phyloP scores from a whole-genome alignment of 2,888 invertebrate genomes.

The Harpalus rufipes region DNA sequence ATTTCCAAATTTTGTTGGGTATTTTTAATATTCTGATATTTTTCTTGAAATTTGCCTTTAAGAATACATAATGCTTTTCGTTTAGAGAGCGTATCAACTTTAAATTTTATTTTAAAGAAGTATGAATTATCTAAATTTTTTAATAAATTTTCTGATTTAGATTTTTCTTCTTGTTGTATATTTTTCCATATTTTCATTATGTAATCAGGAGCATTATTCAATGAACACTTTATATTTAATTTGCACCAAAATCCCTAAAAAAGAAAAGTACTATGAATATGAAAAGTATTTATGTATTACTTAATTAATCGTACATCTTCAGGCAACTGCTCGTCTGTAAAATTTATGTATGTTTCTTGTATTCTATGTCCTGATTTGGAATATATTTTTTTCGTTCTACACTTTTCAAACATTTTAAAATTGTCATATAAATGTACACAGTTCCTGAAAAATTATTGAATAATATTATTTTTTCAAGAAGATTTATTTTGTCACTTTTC shows the following conservation, averaged over 20 bases:
- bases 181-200: constrained; percentile 47
- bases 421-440: constrained; percentile 25
- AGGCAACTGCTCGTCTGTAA: neutral
- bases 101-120: constrained; percentile 33
- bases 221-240: constrained; percentile 58
- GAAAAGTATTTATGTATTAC: neutral
- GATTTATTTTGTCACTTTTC: constrained; percentile 14
- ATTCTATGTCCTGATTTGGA: constrained; percentile 44
- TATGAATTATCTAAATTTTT: constrained; percentile 34
- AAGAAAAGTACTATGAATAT: constrained; percentile 7
- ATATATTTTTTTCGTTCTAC: constrained; percentile 22
- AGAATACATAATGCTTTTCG: constrained; percentile 26
- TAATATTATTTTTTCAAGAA: neutral
- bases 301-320: constrained; percentile 39
- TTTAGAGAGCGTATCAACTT: neutral
- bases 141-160: neutral
- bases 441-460: constrained; percentile 6
- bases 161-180: neutral
- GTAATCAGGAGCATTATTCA: constrained; percentile 39
- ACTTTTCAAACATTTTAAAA: constrained; percentile 32
- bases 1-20: neutral
- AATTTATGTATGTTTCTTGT: constrained; percentile 58
- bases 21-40: constrained; percentile 1
- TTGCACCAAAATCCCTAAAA: constrained; percentile 44
- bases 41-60: constrained; percentile 45